These are phyloP conservation scores for Solenodon paradoxus DNA, from an alignment of 2,113 vertebrate species.

Conservation along the genomic window DNA sequence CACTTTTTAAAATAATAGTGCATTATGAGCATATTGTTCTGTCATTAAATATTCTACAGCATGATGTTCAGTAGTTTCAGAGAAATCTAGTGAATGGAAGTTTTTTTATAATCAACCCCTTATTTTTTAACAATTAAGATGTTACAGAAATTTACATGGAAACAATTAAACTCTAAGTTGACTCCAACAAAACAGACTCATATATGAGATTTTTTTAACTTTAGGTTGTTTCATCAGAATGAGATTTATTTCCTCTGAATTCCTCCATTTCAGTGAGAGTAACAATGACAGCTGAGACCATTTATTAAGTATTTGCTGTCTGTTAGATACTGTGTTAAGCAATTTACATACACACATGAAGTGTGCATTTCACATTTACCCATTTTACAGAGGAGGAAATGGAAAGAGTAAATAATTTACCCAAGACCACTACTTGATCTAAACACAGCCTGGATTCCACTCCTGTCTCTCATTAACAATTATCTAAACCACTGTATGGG, in stretches of 20 bases:
- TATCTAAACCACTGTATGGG: neutral
- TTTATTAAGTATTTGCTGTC: conserved; percentile 10
- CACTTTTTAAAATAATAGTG: neutral
- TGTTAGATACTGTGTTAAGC: conserved; percentile 4
- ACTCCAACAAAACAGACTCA: neutral
- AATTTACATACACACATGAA: conserved; percentile 20
- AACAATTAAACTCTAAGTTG: neutral
- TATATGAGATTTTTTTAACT: neutral
- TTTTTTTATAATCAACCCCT: neutral
- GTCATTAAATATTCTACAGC: neutral
- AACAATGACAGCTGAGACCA: neutral
- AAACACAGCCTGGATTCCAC: neutral
- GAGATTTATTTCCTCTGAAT: neutral
- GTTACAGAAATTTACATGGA: neutral
- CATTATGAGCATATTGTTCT: neutral
- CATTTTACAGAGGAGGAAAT: conserved; percentile 28
- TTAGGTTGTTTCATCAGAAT: neutral
- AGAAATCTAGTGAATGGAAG: neutral
- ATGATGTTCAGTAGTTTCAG: neutral
- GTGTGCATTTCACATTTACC: no score
- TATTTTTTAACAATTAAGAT: neutral
- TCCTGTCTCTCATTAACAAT: neutral
- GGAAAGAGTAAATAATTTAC: neutral
- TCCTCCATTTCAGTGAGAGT: neutral
- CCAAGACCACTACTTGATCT: neutral